Conservation (phyloP, 2,797 vertebrate species). For the Scarus forsteni region DNA sequence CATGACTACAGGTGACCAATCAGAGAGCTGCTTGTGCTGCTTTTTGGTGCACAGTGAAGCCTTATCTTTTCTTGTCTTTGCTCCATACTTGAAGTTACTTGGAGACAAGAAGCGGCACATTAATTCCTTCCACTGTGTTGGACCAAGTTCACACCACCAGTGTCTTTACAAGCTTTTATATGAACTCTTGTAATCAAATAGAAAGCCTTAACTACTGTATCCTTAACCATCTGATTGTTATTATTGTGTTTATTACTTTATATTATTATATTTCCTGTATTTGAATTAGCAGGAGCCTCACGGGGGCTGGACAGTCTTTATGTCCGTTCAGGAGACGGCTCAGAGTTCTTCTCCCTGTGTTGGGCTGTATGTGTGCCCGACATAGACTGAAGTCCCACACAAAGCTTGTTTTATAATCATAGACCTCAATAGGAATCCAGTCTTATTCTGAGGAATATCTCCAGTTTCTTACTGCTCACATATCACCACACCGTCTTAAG, state of each 20-base stretch:
- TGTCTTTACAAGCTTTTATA: constrained; percentile 42
- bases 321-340: background rate
- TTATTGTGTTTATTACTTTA: constrained; percentile 32
- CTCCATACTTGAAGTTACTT: constrained; percentile 55
- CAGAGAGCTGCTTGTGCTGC: background rate
- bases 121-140: constrained; percentile 50
- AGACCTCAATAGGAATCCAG: background rate
- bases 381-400: background rate
- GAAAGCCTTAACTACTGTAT: constrained; percentile 75
- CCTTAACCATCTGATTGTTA: constrained; percentile 27
- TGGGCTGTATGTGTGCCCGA: background rate
- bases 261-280: constrained; percentile 33
- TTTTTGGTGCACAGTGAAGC: constrained; percentile 35
- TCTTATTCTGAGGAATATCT: background rate
- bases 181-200: constrained; percentile 56
- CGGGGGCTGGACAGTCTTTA: background rate
- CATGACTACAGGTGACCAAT: background rate
- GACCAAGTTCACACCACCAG: constrained; percentile 40
- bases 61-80: constrained; percentile 11
- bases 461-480: background rate
- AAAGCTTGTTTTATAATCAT: background rate
- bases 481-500: background rate
- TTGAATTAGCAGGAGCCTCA: constrained; percentile 14
- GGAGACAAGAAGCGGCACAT: constrained; percentile 44
- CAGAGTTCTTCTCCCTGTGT: background rate